Evolutionary conservation across 2,888 invertebrate genomes (phyloP).

Genomic region (Mermis nigrescens): DNA sequence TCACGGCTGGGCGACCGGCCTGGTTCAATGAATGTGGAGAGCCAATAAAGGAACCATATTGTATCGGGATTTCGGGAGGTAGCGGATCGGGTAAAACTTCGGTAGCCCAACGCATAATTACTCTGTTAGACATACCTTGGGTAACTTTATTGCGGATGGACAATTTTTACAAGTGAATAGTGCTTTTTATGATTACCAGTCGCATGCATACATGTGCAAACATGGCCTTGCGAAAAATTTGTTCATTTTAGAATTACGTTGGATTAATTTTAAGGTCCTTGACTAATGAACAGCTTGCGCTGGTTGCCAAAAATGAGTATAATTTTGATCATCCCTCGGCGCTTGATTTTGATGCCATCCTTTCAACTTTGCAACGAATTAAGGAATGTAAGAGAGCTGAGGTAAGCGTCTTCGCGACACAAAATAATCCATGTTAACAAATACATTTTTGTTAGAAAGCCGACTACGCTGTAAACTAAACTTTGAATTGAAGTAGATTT

Average conservation of each 20-base stretch:
- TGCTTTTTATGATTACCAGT: too few species aligned
- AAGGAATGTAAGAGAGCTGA: constrained; percentile 80
- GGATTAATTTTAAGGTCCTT: too few species aligned
- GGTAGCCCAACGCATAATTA: constrained; percentile 74
- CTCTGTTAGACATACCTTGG: constrained; percentile 77
- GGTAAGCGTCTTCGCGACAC: not conserved
- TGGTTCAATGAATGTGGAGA: constrained; percentile 95
- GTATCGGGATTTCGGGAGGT: constrained; percentile 94
- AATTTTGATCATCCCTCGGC: constrained; percentile 99
- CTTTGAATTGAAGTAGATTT: too few species aligned
- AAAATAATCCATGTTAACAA: too few species aligned
- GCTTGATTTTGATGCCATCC: constrained; percentile 82
- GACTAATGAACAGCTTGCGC: constrained; percentile 70
- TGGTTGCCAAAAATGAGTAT: constrained; percentile 69
- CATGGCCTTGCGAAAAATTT: too few species aligned
- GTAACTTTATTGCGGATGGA: constrained; percentile 94
- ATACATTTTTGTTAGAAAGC: too few species aligned
- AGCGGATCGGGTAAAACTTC: constrained; percentile 98
- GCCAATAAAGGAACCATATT: constrained; percentile 75
- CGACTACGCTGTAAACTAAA: too few species aligned
- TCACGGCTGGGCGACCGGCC: constrained; percentile 91
- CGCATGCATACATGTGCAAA: too few species aligned
- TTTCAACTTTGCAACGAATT: constrained; percentile 60
- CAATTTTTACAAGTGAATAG: constrained; percentile 94
- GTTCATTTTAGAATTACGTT: too few species aligned